Evolutionary conservation across 1,140 invertebrate genomes (phyloP), one percentile per base, ranked within the genome.

Genomic region (Antheraea mylitta): DNA sequence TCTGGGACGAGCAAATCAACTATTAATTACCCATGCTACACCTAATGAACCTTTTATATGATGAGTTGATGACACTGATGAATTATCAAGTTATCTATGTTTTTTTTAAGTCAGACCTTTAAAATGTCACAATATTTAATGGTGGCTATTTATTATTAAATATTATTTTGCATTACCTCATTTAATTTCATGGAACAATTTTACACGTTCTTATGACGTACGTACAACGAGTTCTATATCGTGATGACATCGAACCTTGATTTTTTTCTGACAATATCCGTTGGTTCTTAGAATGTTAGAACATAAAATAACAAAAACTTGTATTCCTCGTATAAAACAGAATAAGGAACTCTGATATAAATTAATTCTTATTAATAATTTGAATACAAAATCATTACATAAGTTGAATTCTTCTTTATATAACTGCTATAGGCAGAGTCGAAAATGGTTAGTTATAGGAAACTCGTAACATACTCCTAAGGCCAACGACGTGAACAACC

Each of bases 1-100:
- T 82, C 78, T 88, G 77, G 86, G 80, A 90, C 89, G 79, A 76
- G 86, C 82, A 80, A 85, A 86, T 89, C 86, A 82, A 80, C 85
- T 85, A 86, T 86, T 91, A 90, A 91, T 91, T 90, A 90, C 82
- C 78, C 81, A 76, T 77, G 80, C 80, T 71, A 76, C 76, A 73
- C 75, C 77, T 89, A 86, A 87, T 87, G 78, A 84, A 80, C 79
- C 69, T 72, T 81, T 79, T 80, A 73, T 77, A 73, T 79, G 68
- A 70, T 71, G 68, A 42, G 53, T 67, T 60, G 68, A 67, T 64
- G 66, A 68, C 42, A 59, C 36, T 42, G 45, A 53, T 18, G 16
- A 19, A 42, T n/a, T 64, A 64, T 64, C 19, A 22, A 30, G 19
- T 53, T 10, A 66, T 42, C n/a, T 58, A 18, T 3, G 4, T 53